Base-by-base conservation (phyloP, 1,140 invertebrate species). In the Stegodyphus mimosarum region DNA sequence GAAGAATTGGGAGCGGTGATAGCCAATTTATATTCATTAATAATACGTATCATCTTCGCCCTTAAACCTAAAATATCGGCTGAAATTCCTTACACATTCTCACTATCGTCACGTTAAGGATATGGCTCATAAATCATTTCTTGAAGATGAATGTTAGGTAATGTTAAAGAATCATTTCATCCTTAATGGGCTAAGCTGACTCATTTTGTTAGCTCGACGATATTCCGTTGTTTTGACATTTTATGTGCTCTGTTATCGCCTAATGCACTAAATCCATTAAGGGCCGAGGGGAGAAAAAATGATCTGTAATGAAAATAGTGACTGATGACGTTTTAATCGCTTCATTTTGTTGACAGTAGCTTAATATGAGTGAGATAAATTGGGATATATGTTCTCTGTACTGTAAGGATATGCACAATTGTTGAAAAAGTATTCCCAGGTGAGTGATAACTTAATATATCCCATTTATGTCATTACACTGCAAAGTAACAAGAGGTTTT, bases 11-110 rank as follows among this genome's bases (percentile, higher is more conserved):
- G 51, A 11, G 6, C 7, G 55, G 17, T 67, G 80, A 83, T 83
- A 83, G 71, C 71, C 80, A 83, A 83, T 83, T 83, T 83, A 83
- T 83, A 83, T 83, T 83, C 80, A 83, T 83, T 83, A 83, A 83
- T 83, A 83, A 83, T n/a, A 51, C 80, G 80, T 83, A 83, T 83
- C 80, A n/a, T 83, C 33, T 15, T 66, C 60, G 55, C 53, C 51
- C 74, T 83, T 73, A 66, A 74, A 60, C 63, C 80, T 83, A 83
- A 83, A 83, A 83, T 83, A 83, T 83, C 80, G 80, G 80, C 70
- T 51, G 69, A 50, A 52, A 72, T 71, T 83, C 71, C 60, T 83
- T 67, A 64, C 80, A 74, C 66, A 53, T 51, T 51, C 52, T 52
- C 78, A n/a, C 33, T 60, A 6, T 49, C 17, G 69, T 74, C 66